Evolutionary conservation across 2,797 vertebrate species (phyloP).

Genomic region (Coranthus polyacanthus): DNA sequence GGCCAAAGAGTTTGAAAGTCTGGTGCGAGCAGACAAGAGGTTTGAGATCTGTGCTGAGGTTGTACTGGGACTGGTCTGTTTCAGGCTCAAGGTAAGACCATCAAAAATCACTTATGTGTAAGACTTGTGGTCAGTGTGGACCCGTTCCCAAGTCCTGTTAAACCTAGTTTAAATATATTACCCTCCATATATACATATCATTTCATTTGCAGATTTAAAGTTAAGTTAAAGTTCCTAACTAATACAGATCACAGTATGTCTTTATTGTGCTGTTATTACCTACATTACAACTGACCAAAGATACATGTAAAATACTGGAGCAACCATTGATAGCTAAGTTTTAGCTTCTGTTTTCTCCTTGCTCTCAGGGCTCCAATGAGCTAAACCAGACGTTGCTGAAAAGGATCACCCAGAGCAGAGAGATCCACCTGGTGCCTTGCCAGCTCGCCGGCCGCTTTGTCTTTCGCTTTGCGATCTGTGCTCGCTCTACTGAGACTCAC

Average conservation of each 20-base stretch:
- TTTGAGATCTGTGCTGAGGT: constrained; percentile 95
- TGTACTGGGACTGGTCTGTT: constrained; percentile 94
- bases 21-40: constrained; percentile 89
- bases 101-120: not conserved
- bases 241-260: too few relatives aligned
- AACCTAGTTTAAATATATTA: too few relatives aligned
- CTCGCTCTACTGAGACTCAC: constrained; percentile 84
- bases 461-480: constrained; percentile 92
- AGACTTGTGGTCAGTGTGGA: too few relatives aligned
- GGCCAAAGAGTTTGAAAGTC: constrained; percentile 91
- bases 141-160: too few relatives aligned
- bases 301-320: not conserved
- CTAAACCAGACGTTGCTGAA: constrained; percentile 91
- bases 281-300: too few relatives aligned
- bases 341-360: not conserved
- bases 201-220: too few relatives aligned
- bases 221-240: too few relatives aligned
- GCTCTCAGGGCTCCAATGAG: constrained; percentile 89
- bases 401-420: constrained; percentile 86
- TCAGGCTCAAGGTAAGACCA: constrained; percentile 92
- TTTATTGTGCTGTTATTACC: too few relatives aligned
- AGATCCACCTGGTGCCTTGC: constrained; percentile 95
- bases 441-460: constrained; percentile 89
- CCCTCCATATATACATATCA: too few relatives aligned
- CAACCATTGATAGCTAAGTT: not conserved